Evolutionary conservation across 2,888 invertebrate genomes (phyloP), one percentile per base, ranked within the genome.

Genomic region (Hedya salicella): DNA sequence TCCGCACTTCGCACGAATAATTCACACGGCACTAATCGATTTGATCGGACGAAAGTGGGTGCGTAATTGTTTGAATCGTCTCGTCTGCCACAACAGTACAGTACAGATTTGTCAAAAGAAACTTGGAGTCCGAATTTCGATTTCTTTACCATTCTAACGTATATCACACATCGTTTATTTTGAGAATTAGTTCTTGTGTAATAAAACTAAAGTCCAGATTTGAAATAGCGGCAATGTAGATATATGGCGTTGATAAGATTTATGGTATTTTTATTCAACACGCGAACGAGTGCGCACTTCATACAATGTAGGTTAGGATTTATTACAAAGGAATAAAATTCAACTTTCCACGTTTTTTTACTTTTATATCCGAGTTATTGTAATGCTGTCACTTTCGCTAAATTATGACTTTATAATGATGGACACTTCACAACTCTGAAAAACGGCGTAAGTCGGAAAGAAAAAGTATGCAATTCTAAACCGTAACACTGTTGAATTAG

Each of bases 391-490:
- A 76, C 78, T 78, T 77, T 78, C 78, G 70, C 70, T 75, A 71
- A 80, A 79, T 78, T 78, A 84, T 80, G 77, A 73, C 70, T 73
- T 81, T 82, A 76, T 88, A 83, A 85, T 84, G 82, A 78, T 73
- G 71, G 74, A 74, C 77, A 78, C 81, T 80, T 32, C 8, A 9
- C 17, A 3, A 44, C n/a, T 57, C 2, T 0, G 17, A 4, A 44
- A 44, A 46, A 32, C 32, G 6, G 44, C 6, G 17, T 56, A 30
- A 17, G n/a, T 19, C 9, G 32, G n/a, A n/a, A 19, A 42, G n/a
- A 17, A 6, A 16, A 1, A 6, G 0, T 44, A 17, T n/a, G 13
- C 19, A 19, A 32, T n/a, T 32, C 46, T 17, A 30, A 57, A 17
- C 9, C 30, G 17, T 32, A 8, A 9, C 0, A 8, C 44, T 17